These are phyloP conservation scores for Enteromius thamalakanensis DNA, from an alignment of 2,797 vertebrate species.

Conservation along the genomic window DNA sequence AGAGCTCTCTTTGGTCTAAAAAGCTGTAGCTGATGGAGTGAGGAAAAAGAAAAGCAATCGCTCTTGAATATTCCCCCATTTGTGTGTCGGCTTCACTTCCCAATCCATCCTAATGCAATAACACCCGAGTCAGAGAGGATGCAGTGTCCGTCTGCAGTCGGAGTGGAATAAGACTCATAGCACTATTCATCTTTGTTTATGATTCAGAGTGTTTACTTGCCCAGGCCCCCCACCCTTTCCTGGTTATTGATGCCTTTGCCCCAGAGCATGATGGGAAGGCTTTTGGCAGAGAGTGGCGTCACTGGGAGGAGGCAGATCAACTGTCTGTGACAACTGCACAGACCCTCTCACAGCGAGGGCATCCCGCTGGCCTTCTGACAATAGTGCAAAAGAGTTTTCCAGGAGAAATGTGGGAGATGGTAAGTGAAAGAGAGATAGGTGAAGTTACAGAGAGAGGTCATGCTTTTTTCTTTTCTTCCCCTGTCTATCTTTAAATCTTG, in stretches of 20 bases:
- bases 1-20: conserved; percentile 28
- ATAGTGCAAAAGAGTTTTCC: conserved; percentile 41
- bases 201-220: conserved; percentile 53
- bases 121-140: conserved; percentile 31
- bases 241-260: conserved; percentile 41
- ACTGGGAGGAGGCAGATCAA: conserved; percentile 23
- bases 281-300: conserved; percentile 13
- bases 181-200: conserved; percentile 51
- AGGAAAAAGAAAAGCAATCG: conserved; percentile 38
- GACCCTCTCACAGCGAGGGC: conserved; percentile 40
- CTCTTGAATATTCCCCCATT: conserved; percentile 48
- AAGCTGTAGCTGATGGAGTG: conserved; percentile 32
- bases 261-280: conserved; percentile 47
- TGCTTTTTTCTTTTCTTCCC: conserved; percentile 28
- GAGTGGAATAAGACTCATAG: conserved; percentile 42
- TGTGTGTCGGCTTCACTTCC: conserved; percentile 45
- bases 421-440: conserved; percentile 15
- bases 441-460: conserved; percentile 23
- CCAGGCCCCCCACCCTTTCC: conserved; percentile 18
- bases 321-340: conserved; percentile 44
- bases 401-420: conserved; percentile 2
- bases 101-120: conserved; percentile 59
- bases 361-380: conserved; percentile 55
- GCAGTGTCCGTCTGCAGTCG: conserved; percentile 33
- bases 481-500: conserved; percentile 50